Conservation (phyloP, 2,888 invertebrate genomes). For the Cinara cedri region DNA sequence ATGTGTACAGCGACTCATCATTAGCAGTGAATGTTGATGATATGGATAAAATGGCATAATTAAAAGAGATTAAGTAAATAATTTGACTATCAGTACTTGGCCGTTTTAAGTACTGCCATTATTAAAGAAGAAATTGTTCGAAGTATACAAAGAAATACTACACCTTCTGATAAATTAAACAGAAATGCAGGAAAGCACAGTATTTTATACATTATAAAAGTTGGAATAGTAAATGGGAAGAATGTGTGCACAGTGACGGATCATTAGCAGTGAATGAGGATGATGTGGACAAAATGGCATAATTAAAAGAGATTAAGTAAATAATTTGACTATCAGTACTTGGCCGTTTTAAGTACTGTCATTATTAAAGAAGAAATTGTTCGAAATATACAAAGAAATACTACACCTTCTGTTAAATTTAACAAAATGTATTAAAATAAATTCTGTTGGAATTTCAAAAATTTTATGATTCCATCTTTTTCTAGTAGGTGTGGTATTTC, state of each 20-base stretch:
- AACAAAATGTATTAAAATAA: too few species aligned
- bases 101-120: background rate
- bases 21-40: constrained; percentile 85
- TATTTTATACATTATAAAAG: constrained; percentile 97
- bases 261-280: constrained; percentile 88
- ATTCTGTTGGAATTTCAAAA: too few species aligned
- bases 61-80: too few species aligned
- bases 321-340: background rate
- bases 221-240: constrained; percentile 98
- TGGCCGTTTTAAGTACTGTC: background rate
- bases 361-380: constrained; percentile 42
- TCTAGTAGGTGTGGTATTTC: too few species aligned
- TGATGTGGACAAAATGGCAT: constrained; percentile 73
- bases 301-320: constrained; percentile 42
- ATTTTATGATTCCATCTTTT: too few species aligned
- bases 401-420: constrained; percentile 39
- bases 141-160: constrained; percentile 67
- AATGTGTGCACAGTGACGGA: constrained; percentile 90
- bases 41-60: too few species aligned
- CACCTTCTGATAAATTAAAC: constrained; percentile 37
- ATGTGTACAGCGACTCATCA: constrained; percentile 90
- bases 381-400: too few species aligned
- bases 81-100: background rate
- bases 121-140: constrained; percentile 75
- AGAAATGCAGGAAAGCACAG: constrained; percentile 70